Conservation (phyloP, 2,113 vertebrate genomes). For the Zapus hudsonius region DNA sequence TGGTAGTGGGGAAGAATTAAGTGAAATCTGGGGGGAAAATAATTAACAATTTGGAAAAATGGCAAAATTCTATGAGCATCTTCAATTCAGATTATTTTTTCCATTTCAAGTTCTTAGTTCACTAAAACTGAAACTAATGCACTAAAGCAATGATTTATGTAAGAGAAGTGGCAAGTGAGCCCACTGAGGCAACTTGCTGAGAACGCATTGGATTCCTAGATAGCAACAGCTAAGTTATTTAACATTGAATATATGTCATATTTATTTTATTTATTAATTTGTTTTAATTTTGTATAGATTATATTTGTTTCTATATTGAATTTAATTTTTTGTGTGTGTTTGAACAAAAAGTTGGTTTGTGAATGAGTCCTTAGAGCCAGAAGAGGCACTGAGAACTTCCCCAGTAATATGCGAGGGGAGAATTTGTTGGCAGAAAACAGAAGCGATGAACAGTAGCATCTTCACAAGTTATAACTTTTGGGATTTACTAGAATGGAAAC, state of each 20-base stretch:
- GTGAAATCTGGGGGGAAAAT: neutral
- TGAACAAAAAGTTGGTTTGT: neutral
- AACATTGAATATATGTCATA: neutral
- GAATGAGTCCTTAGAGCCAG: neutral
- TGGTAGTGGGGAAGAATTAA: neutral
- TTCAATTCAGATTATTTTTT: conserved; percentile 2
- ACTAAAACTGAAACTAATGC: conserved; percentile 7
- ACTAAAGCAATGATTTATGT: neutral
- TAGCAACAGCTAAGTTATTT: neutral
- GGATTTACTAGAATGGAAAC: neutral
- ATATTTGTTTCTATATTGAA: neutral
- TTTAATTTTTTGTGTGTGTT: neutral
- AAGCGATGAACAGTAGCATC: neutral
- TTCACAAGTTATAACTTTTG: neutral
- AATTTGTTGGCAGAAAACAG: neutral
- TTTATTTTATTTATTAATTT: too few species aligned
- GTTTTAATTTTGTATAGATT: too few species aligned
- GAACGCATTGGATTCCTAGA: neutral
- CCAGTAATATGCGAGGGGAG: neutral
- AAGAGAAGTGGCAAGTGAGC: neutral
- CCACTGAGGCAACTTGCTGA: neutral
- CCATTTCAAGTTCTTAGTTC: conserved; percentile 4
- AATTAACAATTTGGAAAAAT: neutral
- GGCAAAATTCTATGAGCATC: neutral
- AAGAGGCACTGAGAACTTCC: neutral